Conservation (phyloP, 2,113 vertebrate species). For the Sterna hirundo region DNA sequence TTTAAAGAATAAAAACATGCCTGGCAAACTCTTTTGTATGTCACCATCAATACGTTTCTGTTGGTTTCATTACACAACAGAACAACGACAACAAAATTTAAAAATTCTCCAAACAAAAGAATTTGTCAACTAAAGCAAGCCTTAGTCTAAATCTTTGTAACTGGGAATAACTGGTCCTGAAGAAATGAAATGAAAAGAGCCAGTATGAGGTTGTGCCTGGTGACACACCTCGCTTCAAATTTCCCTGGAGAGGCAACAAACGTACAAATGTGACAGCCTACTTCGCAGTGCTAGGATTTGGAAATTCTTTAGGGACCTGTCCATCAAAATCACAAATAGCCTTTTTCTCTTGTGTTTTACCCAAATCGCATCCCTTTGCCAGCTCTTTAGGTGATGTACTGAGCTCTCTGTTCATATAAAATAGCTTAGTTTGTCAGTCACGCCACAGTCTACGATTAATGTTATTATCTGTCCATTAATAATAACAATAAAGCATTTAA, state of each 20-base stretch:
- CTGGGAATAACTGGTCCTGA: not conserved
- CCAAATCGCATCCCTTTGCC: not conserved
- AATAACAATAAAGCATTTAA: slow-evolving; percentile 1
- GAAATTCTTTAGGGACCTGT: not conserved
- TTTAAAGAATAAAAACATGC: not conserved
- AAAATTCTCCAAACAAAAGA: not conserved
- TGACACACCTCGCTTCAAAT: not conserved
- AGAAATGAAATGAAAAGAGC: not conserved
- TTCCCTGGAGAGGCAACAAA: not conserved
- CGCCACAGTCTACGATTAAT: not conserved
- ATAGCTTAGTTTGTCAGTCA: not conserved
- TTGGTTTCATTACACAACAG: not conserved
- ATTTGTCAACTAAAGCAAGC: not conserved
- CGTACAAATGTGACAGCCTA: not conserved
- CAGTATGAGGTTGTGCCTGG: not conserved
- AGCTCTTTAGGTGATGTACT: not conserved
- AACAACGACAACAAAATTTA: not conserved
- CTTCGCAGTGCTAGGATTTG: not conserved
- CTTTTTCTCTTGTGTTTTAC: not conserved
- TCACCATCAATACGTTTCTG: not conserved
- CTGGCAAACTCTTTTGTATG: not conserved
- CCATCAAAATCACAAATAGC: not conserved
- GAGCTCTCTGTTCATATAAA: not conserved
- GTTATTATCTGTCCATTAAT: slow-evolving; percentile 16
- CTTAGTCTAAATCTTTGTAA: not conserved